phyloP scores from a whole-genome alignment of 2,797 vertebrate genomes.

The Lepus oiostolus region DNA sequence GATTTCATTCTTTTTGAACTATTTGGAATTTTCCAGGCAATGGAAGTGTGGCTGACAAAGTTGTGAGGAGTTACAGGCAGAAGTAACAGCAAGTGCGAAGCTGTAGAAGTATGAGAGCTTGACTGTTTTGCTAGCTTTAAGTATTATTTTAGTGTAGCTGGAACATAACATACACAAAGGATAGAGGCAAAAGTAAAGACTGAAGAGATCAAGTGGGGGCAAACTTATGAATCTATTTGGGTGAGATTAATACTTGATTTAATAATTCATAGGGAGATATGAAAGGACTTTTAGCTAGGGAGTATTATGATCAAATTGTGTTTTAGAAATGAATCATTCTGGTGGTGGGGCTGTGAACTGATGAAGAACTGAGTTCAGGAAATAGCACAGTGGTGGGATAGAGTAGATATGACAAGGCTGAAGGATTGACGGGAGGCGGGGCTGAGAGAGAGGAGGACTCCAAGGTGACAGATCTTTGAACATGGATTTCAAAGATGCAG shows the following conservation, averaged over 20 bases:
- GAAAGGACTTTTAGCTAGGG: background rate
- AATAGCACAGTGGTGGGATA: background rate
- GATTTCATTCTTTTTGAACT: background rate
- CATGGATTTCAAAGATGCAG: slow-evolving; percentile 50
- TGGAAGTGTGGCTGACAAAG: background rate
- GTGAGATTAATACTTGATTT: background rate
- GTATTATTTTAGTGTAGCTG: background rate
- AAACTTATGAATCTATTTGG: background rate
- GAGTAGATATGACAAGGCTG: background rate
- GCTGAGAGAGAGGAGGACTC: background rate
- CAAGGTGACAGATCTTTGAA: slow-evolving; percentile 22
- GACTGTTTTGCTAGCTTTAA: background rate
- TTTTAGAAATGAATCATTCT: slow-evolving; percentile 3
- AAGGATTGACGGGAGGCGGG: background rate
- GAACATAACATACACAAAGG: background rate
- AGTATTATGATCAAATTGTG: background rate
- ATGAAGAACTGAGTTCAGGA: background rate
- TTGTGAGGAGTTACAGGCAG: background rate
- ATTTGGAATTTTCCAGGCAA: slow-evolving; percentile 1
- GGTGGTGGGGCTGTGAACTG: background rate
- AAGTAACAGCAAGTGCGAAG: background rate
- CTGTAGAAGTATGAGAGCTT: background rate
- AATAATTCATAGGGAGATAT: background rate
- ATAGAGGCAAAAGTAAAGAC: background rate
- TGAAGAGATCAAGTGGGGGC: background rate